These are phyloP conservation scores for Tachina lurida DNA, from an alignment of 2,888 invertebrate species.

Conservation along the genomic window DNA sequence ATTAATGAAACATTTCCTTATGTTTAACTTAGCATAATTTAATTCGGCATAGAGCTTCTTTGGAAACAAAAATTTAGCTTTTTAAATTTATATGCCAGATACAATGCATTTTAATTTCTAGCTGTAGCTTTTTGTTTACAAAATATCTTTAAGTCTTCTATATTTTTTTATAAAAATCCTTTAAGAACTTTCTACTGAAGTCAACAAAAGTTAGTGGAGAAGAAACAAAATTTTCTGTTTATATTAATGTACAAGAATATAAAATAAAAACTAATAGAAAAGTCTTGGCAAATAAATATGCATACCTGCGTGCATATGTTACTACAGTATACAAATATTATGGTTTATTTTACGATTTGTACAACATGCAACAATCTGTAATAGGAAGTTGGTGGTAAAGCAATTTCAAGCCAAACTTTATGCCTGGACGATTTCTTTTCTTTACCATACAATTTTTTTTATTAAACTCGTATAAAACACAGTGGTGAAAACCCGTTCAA, in stretches of 20 bases:
- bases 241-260: neutral
- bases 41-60: no score
- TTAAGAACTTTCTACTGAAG: no score
- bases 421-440: conserved; percentile 48
- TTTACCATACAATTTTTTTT: conserved; percentile 22
- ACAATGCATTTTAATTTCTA: no score
- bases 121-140: no score
- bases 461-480: neutral
- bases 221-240: no score
- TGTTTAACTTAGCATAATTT: no score
- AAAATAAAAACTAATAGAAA: neutral
- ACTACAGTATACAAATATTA: neutral
- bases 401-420: conserved; percentile 64
- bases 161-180: no score
- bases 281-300: neutral
- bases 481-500: neutral
- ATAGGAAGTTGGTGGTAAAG: conserved; percentile 58
- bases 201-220: no score
- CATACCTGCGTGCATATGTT: neutral
- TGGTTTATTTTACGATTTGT: conserved; percentile 24
- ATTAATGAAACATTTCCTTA: no score
- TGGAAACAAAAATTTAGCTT: no score
- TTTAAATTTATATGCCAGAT: no score
- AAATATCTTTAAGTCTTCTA: no score
- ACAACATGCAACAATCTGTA: conserved; percentile 57